Conservation (phyloP, 2,113 vertebrate species). For the Nesospiza acunhae region DNA sequence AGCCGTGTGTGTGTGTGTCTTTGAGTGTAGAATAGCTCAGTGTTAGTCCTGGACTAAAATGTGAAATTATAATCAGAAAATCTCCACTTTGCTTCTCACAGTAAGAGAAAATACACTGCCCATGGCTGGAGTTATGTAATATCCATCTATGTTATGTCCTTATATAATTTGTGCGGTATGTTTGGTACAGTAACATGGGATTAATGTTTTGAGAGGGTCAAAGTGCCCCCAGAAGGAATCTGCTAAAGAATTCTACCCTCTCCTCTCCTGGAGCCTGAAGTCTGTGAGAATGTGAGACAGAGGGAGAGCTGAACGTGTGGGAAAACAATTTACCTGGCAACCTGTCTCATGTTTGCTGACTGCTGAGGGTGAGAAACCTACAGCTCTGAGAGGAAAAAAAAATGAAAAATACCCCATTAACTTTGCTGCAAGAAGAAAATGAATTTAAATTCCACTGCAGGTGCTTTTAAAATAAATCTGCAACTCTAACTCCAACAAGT, state of each 20-base stretch:
- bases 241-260: not conserved
- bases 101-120: not conserved
- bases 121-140: not conserved
- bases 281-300: not conserved
- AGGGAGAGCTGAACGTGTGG: not conserved
- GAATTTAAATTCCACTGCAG: not conserved
- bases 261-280: not conserved
- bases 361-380: slow-evolving; percentile 5
- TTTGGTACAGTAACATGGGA: not conserved
- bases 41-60: not conserved
- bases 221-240: not conserved
- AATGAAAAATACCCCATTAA: not conserved
- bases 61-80: not conserved
- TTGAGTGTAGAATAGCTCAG: not conserved
- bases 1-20: not conserved
- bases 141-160: not conserved
- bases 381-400: not conserved
- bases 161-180: not conserved
- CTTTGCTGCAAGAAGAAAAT: not conserved
- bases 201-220: not conserved
- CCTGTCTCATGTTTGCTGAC: not conserved
- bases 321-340: not conserved
- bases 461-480: slow-evolving; percentile 14
- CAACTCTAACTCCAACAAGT: not conserved
- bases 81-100: not conserved